These are phyloP conservation scores for Archips xylosteana DNA, from an alignment of 2,888 invertebrate species.

Conservation along the genomic window DNA sequence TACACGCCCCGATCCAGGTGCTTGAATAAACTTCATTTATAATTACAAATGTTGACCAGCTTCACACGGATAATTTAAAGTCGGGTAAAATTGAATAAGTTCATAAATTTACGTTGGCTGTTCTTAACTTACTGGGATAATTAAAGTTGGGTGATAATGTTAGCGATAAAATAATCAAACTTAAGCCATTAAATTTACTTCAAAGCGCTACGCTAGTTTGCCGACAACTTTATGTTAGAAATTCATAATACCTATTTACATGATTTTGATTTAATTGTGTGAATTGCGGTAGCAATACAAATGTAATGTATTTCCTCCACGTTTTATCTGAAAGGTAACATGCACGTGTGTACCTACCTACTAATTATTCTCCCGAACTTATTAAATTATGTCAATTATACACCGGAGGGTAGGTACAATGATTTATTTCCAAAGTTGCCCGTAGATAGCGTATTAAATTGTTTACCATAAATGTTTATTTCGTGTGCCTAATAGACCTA, in stretches of 20 bases:
- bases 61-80: slow-evolving; percentile 7
- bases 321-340: too few species aligned
- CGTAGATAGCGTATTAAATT: slow-evolving; percentile 40
- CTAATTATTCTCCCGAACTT: slow-evolving; percentile 45
- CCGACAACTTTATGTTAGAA: not conserved
- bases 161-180: not conserved
- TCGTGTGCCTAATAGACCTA: slow-evolving; percentile 41
- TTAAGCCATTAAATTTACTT: not conserved
- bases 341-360: slow-evolving; percentile 29
- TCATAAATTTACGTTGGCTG: not conserved
- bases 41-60: slow-evolving; percentile 16
- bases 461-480: slow-evolving; percentile 42
- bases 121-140: not conserved
- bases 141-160: not conserved
- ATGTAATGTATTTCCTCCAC: not conserved
- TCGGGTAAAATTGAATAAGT: not conserved
- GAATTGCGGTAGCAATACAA: not conserved
- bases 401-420: slow-evolving; percentile 44
- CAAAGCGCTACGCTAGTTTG: not conserved
- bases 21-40: slow-evolving; percentile 7
- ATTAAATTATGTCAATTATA: slow-evolving; percentile 48
- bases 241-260: not conserved
- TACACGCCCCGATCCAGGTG: not conserved
- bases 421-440: slow-evolving; percentile 49
- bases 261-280: not conserved